These are phyloP conservation scores for Pseudochirops corinnae DNA, from an alignment of 2,797 vertebrate genomes.

Conservation along the genomic window DNA sequence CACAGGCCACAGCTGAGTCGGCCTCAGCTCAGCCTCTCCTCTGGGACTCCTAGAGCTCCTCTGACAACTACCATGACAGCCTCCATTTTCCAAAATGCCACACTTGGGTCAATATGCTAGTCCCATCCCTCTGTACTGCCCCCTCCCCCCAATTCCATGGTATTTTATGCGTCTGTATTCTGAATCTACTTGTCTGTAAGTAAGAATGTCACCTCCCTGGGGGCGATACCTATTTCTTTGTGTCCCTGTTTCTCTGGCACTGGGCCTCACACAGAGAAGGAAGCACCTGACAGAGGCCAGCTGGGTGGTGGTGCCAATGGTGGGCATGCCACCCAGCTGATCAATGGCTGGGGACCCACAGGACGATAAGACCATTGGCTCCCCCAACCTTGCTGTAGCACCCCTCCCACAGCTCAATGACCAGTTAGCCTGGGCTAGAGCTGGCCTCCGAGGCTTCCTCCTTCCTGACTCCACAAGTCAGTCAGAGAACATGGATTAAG, in stretches of 20 bases:
- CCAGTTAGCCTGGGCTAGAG: too few relatives aligned
- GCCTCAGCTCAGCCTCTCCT: too few relatives aligned
- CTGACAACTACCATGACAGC: too few relatives aligned
- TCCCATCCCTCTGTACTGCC: background rate
- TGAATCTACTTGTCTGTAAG: background rate
- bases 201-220: background rate
- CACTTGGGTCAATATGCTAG: background rate
- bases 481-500: background rate
- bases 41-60: background rate
- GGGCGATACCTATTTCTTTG: background rate
- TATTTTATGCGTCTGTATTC: background rate
- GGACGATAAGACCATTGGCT: background rate
- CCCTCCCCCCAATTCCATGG: background rate
- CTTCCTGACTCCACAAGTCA: background rate
- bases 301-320: background rate
- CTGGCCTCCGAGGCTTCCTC: background rate
- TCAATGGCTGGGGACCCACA: background rate
- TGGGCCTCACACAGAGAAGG: background rate
- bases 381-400: background rate
- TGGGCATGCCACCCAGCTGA: background rate
- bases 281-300: background rate
- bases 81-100: background rate
- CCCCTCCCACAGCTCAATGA: background rate
- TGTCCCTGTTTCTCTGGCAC: background rate
- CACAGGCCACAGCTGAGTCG: background rate